Percentiles rank a stretch among this genome's conserved stretches.
These are phyloP conservation scores for Macropus fuliginosus DNA, from an alignment of 2,797 vertebrate species.

Conservation along the genomic window DNA sequence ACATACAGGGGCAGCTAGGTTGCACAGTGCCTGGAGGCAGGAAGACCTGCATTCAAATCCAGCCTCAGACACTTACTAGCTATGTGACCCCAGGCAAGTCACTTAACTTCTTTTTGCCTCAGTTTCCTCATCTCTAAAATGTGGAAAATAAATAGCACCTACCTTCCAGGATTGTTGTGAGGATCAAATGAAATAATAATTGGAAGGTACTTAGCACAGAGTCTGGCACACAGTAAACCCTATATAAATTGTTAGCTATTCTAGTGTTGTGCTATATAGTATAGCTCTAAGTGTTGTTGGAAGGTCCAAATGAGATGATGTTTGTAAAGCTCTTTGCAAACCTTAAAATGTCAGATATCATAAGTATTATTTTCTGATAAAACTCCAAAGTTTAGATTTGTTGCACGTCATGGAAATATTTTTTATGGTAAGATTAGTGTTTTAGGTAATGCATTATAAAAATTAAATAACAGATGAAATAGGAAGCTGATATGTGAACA, in stretches of 20 bases:
- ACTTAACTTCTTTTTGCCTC: background rate
- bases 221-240: background rate
- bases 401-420: background rate
- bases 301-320: background rate
- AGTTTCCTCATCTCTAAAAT: background rate
- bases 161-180: background rate
- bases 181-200: background rate
- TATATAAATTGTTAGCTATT: background rate
- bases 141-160: background rate
- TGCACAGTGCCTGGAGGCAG: background rate
- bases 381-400: background rate
- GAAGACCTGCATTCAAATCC: background rate
- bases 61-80: background rate
- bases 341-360: background rate
- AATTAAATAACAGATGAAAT: conserved; percentile 33
- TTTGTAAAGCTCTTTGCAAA: background rate
- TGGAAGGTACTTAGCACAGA: background rate
- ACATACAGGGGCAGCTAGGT: background rate
- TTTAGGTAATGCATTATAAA: conserved; percentile 44
- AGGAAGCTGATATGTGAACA: background rate
- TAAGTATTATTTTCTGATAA: background rate
- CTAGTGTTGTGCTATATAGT: background rate
- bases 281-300: background rate
- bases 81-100: background rate
- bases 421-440: conserved; percentile 8